Percentiles rank a stretch among this genome's conserved stretches.
Conservation (phyloP, 2,797 vertebrate species). For the Oceanodroma leucorhoa region DNA sequence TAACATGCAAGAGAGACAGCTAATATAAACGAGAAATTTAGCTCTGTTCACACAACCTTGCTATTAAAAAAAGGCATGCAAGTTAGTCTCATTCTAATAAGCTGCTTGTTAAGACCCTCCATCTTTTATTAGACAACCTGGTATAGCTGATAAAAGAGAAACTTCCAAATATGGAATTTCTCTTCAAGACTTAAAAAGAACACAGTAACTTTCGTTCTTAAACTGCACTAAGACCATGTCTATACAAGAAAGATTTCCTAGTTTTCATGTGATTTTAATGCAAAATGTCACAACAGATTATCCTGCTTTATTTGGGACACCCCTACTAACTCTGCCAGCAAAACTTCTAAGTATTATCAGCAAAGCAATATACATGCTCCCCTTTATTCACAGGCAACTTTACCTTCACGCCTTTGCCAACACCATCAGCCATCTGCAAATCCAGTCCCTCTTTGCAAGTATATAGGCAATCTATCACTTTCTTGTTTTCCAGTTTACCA, state of each 20-base stretch:
- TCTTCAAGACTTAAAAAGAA: not conserved
- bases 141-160: not conserved
- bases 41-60: not conserved
- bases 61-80: not conserved
- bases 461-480: conserved; percentile 97
- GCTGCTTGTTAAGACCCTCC: not conserved
- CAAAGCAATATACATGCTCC: fast-evolving
- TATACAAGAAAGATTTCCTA: not conserved
- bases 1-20: not conserved
- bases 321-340: not conserved
- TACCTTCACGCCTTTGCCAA: conserved; percentile 88
- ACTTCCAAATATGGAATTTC: not conserved
- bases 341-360: not conserved
- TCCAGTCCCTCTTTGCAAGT: conserved; percentile 98
- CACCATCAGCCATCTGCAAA: conserved; percentile 85
- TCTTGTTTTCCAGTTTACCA: conserved; percentile 94
- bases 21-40: not conserved
- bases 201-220: not conserved
- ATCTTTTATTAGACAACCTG: not conserved
- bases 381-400: not conserved
- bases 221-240: not conserved
- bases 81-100: not conserved
- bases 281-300: not conserved
- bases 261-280: not conserved
- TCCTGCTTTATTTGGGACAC: not conserved